These are phyloP conservation scores for Ornithoptera alexandrae DNA, from an alignment of 2,888 invertebrate species.

Conservation along the genomic window DNA sequence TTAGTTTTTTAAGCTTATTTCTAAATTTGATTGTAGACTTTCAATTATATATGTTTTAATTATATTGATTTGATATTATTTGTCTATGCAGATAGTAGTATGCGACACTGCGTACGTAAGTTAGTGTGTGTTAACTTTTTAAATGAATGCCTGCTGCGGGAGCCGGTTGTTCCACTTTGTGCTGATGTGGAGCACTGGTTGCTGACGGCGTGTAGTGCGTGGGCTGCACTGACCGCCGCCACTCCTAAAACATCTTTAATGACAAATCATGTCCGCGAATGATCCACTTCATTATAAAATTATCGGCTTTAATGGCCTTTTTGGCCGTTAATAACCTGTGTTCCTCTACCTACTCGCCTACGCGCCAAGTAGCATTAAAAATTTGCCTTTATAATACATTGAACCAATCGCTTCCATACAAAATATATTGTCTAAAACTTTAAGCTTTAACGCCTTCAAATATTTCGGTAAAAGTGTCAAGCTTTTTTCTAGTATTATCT, in stretches of 20 bases:
- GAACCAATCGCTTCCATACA: neutral
- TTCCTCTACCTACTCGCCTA: slow-evolving; percentile 8
- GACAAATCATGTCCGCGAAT: slow-evolving; percentile 18
- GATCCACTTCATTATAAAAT: slow-evolving; percentile 24
- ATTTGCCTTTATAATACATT: neutral
- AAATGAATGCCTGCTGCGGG: slow-evolving; percentile 6
- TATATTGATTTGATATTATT: neutral
- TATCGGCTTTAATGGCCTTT: slow-evolving; percentile 17
- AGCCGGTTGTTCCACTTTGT: slow-evolving; percentile 25
- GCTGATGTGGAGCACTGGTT: slow-evolving; percentile 9
- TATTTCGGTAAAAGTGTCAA: too few species aligned
- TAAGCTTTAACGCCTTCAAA: neutral
- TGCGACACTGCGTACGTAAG: neutral
- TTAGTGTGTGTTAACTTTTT: slow-evolving; percentile 6
- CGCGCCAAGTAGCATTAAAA: slow-evolving; percentile 8
- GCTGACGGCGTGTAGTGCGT: slow-evolving; percentile 5
- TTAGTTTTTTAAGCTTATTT: too few species aligned
- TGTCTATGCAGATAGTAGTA: neutral
- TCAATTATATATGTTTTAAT: neutral
- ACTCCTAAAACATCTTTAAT: slow-evolving; percentile 26
- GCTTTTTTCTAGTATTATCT: too few species aligned
- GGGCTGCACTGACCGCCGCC: slow-evolving; percentile 11
- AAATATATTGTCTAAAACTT: neutral
- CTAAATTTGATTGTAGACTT: too few species aligned
- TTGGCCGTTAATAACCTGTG: slow-evolving; percentile 8